phyloP scores from a whole-genome alignment of 2,113 vertebrate species.

The Sorex fumeus region DNA sequence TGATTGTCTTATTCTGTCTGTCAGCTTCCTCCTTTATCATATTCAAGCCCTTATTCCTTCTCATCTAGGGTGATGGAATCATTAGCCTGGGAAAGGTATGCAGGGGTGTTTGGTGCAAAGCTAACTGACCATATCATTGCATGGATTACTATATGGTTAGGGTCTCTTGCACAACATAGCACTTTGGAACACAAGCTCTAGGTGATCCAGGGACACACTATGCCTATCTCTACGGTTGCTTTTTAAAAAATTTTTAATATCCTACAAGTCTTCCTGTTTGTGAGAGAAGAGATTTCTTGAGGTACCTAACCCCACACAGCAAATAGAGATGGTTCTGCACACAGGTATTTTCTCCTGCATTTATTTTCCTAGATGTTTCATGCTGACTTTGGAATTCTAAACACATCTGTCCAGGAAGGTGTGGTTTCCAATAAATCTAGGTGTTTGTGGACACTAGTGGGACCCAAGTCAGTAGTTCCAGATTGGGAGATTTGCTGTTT shows the following conservation, averaged over 20 bases:
- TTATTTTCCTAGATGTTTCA: constrained; percentile 75
- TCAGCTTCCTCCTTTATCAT: neutral
- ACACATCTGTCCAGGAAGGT: neutral
- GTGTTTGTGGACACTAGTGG: neutral
- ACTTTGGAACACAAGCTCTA: neutral
- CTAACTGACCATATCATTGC: neutral
- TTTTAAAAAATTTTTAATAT: constrained; percentile 24
- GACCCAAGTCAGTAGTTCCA: neutral
- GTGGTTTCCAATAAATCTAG: constrained; percentile 1
- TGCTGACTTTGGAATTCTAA: constrained; percentile 74
- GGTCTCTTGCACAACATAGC: neutral
- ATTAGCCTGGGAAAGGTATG: neutral
- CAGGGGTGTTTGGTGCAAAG: neutral
- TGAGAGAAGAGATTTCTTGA: neutral
- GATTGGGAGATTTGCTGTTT: constrained; percentile 56
- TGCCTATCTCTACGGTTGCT: no score
- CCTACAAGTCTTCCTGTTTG: neutral
- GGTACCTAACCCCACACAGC: neutral
- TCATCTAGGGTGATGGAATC: neutral
- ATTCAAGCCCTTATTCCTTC: neutral
- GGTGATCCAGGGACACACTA: neutral
- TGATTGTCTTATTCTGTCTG: neutral
- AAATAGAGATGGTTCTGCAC: neutral
- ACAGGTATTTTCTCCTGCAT: neutral
- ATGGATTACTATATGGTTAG: neutral